Base-by-base conservation (phyloP, 2,113 vertebrate genomes). In the Alexandromys fortis region DNA sequence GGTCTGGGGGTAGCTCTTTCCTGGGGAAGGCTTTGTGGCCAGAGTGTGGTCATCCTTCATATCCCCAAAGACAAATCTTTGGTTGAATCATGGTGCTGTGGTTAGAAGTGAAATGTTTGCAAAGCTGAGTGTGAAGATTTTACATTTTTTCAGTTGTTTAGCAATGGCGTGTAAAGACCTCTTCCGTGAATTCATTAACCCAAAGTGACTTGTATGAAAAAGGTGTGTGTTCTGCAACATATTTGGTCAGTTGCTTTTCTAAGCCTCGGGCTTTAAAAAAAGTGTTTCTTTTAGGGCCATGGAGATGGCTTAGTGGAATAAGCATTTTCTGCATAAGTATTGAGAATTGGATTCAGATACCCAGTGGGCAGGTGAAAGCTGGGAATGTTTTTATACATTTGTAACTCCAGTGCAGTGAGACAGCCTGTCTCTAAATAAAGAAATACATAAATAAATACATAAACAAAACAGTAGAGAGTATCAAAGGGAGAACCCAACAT, bases 131-230 rank as follows among this genome's bases (percentile, higher is more conserved):
- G 3, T 13, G 42, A 85, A 1, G 11, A 12, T 89, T 91, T 90
- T 90, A 16, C 2, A 0, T 47, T 88, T 85, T 68, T 9, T 38
- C 49, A 65, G 28, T 78, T 35, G 0, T 38, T 19, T 76, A 49
- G 89, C 38, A 63, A 14, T 38, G 3, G 11, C 52, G 0, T 86
- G 42, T 79, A 58, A 16, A 97, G 52, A 67, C 3, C 24, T 87
- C 49, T 77, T 55, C 63, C 35, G 3, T 45, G 52, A 72, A 92
- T 73, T 38, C 19, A 73, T 76, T 49, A 70, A 22, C 12, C 47
- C 83, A 10, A 83, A 79, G 73, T 63, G 1, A 58, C 90, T 92
- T 67, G 58, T 83, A 58, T 83, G 93, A 95, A 78, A 33, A 75
- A 72, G 16, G n/a, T 0, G 1, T 16, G 7, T 33, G 72, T 55